Evolutionary conservation across 2,113 vertebrate genomes (phyloP).

Genomic region (Malaclemys terrapin): DNA sequence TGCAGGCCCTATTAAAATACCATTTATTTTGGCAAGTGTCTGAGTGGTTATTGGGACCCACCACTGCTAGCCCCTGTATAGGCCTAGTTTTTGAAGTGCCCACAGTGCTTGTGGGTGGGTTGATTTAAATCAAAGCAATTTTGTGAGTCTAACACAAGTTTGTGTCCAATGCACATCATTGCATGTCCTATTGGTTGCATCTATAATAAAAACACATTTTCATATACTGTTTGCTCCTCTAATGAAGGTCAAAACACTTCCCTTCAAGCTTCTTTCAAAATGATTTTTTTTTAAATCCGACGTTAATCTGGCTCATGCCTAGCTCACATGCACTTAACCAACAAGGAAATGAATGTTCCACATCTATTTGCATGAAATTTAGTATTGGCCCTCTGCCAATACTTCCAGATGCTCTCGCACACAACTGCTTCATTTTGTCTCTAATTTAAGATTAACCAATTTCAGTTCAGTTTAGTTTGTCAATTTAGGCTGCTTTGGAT

Average conservation of each 20-base stretch:
- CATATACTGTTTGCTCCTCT: not conserved
- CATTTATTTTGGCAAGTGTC: too few relatives aligned
- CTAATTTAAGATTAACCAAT: not conserved
- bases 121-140: not conserved
- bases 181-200: not conserved
- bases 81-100: too few relatives aligned
- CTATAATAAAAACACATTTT: not conserved
- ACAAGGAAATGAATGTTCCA: not conserved
- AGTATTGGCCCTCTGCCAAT: not conserved
- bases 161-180: not conserved
- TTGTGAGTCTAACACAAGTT: not conserved
- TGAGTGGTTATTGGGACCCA: too few relatives aligned
- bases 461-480: not conserved
- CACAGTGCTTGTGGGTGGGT: not conserved
- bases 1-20: too few relatives aligned
- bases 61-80: too few relatives aligned
- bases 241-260: not conserved
- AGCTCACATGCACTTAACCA: not conserved
- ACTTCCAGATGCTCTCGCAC: not conserved
- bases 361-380: not conserved
- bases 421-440: not conserved
- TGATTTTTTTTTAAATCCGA: not conserved
- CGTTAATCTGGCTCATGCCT: not conserved
- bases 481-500: not conserved
- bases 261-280: slow-evolving; percentile 4